phyloP scores from a whole-genome alignment of 2,113 vertebrate genomes.

The Setophaga coronata region DNA sequence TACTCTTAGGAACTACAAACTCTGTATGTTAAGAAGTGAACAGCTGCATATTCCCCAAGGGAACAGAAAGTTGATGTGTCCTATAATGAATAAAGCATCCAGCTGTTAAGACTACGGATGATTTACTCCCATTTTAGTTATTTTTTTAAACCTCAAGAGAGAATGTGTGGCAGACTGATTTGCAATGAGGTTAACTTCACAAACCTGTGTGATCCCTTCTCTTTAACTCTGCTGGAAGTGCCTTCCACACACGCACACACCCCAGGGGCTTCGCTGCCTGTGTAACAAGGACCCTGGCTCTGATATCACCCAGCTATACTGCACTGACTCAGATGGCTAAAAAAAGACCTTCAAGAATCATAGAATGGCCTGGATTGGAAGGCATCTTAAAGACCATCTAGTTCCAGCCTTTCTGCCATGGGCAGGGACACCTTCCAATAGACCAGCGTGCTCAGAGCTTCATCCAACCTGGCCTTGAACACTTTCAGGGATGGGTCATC shows the following conservation, averaged over 20 bases:
- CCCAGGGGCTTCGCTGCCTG: rapidly evolving
- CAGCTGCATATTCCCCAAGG: background rate
- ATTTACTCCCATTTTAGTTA: background rate
- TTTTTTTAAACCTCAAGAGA: background rate
- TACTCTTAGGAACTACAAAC: background rate
- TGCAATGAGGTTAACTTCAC: background rate
- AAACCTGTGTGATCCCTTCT: background rate
- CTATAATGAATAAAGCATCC: background rate
- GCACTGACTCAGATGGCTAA: background rate
- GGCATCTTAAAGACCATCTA: background rate
- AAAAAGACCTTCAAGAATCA: background rate
- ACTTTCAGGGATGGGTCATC: background rate
- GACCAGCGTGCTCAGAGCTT: background rate
- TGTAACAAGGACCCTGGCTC: background rate
- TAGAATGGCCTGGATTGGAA: background rate
- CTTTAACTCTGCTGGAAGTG: background rate
- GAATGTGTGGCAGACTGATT: background rate
- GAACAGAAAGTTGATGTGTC: background rate
- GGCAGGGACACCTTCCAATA: background rate
- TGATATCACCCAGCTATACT: background rate
- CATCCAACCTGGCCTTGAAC: background rate
- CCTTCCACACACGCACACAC: rapidly evolving
- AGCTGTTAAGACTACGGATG: background rate
- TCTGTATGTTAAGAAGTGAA: background rate
- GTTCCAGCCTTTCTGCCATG: background rate